Percentiles rank a stretch among this genome's conserved stretches.
phyloP scores from a whole-genome alignment of 2,113 vertebrate genomes.

The Fukomys damarensis region DNA sequence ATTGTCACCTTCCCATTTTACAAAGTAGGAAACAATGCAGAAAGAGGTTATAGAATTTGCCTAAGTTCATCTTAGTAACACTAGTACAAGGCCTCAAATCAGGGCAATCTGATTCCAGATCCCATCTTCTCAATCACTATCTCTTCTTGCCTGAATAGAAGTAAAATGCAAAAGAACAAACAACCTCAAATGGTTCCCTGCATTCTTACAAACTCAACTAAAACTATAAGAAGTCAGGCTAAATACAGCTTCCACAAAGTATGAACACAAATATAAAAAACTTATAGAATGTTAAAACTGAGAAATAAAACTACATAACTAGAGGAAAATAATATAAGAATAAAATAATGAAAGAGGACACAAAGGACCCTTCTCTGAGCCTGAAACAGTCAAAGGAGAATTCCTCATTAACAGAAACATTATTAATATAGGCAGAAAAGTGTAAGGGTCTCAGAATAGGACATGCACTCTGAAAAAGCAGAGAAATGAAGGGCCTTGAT shows the following conservation, averaged over 20 bases:
- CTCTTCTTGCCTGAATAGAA: not conserved
- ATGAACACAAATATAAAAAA: conserved; percentile 21
- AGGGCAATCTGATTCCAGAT: not conserved
- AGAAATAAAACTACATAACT: not conserved
- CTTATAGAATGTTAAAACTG: conserved; percentile 31
- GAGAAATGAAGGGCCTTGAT: not conserved
- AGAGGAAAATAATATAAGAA: not conserved
- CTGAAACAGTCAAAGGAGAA: not conserved
- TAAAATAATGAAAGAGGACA: not conserved
- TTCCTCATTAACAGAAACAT: not conserved
- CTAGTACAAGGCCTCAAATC: not conserved
- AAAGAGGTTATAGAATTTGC: not conserved
- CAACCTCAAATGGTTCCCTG: not conserved
- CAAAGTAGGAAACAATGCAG: not conserved
- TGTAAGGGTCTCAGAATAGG: not conserved
- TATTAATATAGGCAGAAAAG: not conserved
- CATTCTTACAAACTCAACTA: not conserved
- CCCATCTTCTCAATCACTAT: not conserved
- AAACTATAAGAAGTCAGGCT: not conserved
- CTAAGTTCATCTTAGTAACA: not conserved
- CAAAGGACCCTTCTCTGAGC: not conserved
- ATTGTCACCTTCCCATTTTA: not conserved
- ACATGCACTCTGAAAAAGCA: not conserved
- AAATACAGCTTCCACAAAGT: not conserved
- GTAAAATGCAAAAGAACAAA: conserved; percentile 32